These are phyloP conservation scores for Delichon dasypus DNA, from an alignment of 2,797 vertebrate species.

Conservation along the genomic window DNA sequence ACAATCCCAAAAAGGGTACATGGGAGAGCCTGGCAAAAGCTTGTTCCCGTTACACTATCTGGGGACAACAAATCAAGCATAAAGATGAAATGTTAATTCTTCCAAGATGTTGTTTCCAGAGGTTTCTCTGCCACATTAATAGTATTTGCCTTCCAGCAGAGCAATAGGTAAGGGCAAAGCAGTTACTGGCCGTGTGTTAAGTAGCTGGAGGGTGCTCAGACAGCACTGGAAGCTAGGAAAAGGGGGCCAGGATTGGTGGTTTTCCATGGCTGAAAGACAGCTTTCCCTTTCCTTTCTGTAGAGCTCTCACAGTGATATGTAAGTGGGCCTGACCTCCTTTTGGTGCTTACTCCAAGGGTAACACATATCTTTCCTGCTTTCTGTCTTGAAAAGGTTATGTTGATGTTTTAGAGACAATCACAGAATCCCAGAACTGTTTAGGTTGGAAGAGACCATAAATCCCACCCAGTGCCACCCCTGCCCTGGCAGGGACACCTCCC, in stretches of 20 bases:
- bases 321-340: neutral
- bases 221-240: neutral
- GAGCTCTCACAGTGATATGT: neutral
- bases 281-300: neutral
- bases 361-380: neutral
- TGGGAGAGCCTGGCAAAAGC: neutral
- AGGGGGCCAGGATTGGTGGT: neutral
- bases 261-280: neutral
- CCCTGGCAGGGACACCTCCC: neutral
- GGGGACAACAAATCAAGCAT: neutral
- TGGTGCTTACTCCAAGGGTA: neutral
- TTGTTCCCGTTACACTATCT: neutral
- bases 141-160: neutral
- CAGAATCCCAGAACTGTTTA: neutral
- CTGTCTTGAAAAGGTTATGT: neutral
- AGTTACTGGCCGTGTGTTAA: neutral
- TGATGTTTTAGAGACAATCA: neutral
- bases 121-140: neutral
- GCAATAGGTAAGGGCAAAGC: neutral
- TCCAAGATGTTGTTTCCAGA: neutral
- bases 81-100: neutral
- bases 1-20: neutral
- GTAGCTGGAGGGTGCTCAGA: neutral
- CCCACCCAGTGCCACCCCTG: neutral
- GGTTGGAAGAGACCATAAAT: accelerated